phyloP scores from a whole-genome alignment of 2,113 vertebrate species.

The Ochotona princeps region DNA sequence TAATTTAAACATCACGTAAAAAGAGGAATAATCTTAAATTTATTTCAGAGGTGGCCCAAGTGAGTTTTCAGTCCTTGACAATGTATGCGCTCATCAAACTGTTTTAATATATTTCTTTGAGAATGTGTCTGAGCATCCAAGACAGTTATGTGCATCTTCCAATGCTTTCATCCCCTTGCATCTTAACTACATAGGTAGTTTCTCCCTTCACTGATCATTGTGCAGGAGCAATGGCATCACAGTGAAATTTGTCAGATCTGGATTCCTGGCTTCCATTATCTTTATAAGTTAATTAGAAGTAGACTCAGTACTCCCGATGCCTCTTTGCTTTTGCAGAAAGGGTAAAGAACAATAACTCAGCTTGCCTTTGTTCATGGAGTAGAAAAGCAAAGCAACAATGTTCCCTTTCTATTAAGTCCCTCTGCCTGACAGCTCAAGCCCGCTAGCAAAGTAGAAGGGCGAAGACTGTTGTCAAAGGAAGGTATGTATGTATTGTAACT shows the following conservation, averaged over 20 bases:
- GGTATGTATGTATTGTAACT: neutral
- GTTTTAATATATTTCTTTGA: neutral
- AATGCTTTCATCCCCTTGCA: neutral
- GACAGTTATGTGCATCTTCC: neutral
- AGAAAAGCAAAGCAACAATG: neutral
- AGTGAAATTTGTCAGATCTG: neutral
- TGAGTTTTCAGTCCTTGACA: conserved; percentile 15
- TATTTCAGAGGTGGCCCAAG: neutral
- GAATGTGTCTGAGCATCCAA: neutral
- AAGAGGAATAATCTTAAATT: neutral
- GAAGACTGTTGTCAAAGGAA: neutral
- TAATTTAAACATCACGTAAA: neutral
- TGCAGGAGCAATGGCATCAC: neutral
- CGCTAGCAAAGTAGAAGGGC: neutral
- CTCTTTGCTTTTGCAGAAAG: neutral
- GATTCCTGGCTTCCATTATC: neutral
- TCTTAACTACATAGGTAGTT: neutral
- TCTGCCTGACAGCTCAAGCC: neutral
- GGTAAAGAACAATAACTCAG: neutral
- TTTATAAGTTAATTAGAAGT: neutral
- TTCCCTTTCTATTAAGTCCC: neutral
- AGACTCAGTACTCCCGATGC: neutral
- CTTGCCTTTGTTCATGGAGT: neutral
- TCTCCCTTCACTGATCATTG: neutral
- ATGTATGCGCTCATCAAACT: neutral